Evolutionary conservation across 35 echinoderm and acorn worm genomes (phyloP), one percentile per base, ranked within the genome.

Genomic region (Amphiura filiformis): DNA sequence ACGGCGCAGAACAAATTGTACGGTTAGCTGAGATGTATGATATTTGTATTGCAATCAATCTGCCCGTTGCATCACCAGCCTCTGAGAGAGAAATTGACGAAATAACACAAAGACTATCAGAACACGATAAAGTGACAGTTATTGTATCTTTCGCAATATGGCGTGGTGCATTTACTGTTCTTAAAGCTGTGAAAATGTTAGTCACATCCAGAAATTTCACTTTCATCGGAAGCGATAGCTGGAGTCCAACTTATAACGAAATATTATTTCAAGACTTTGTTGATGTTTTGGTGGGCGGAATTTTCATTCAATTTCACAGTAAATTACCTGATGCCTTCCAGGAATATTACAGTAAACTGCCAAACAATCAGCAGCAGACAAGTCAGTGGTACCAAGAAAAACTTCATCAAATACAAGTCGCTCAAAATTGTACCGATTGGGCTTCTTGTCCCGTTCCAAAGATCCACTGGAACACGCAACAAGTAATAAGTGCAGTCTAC

Each of bases 11-110:
- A 14, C 35, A 87, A 39, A 39, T 87, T 33, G 23, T 38, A 28
- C 31, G 20, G 22, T 26, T 28, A 35, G 65, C 76, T 38, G 85
- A 22, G 1, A 39, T 35, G 33, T 38, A 13, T 32, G 76, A 47
- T 26, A 78, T 87, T 0, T 87, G 85, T n/a, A 39, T 87, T 31
- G 85, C 85, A 0, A 39, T 49, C 23, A 39, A 20, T 65, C 30
- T 38, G 20, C 17, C 78, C 26, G 65, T 87, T 0, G 22, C 34
- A 22, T 1, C 3, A 26, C 33, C 23, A 28, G 12, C 65, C 0
- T 41, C 65, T 38, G 65, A 87, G 39, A 64, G 37, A 40, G 30
- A 87, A 11, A 22, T 41, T 33, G 32, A 78, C 32, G 37, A 77
- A 0, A 87, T 87, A 31, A 65, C 76, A n/a, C 11, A 32, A 23